Evolutionary conservation across 2,888 invertebrate genomes (phyloP).

Genomic region (Trissolcus brochymenae): DNA sequence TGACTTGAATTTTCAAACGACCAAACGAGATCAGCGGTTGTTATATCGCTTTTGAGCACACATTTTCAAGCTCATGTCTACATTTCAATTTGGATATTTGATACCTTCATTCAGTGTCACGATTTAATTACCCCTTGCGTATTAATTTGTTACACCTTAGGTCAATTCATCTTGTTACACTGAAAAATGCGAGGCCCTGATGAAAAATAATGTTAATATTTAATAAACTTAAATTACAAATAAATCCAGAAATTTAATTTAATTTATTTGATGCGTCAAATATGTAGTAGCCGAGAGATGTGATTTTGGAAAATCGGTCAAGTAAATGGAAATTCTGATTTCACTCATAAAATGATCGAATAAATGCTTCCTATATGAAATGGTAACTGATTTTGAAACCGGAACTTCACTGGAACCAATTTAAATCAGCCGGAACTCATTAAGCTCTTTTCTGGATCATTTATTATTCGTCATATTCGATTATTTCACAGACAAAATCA

Average conservation of each 20-base stretch:
- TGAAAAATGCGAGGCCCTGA: too few species aligned
- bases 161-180: not conserved
- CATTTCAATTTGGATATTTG: not conserved
- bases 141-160: not conserved
- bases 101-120: not conserved
- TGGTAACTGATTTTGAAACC: constrained; percentile 14
- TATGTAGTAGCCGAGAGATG: too few species aligned
- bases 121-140: not conserved
- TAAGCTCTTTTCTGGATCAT: constrained; percentile 19
- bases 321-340: too few species aligned
- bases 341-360: too few species aligned
- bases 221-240: too few species aligned
- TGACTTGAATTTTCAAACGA: not conserved
- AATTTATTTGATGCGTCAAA: too few species aligned
- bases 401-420: constrained; percentile 16
- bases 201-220: too few species aligned
- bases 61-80: not conserved
- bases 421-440: constrained; percentile 25
- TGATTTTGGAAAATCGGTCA: too few species aligned
- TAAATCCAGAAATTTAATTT: too few species aligned
- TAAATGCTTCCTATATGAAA: too few species aligned
- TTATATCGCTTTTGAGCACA: not conserved
- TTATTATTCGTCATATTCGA: constrained; percentile 8
- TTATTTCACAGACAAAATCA: constrained; percentile 1
- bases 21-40: not conserved